A percentile compares a stretch with the other conserved stretches of the same genome.
Conservation (phyloP, 2,888 invertebrate species). For the Melinaea menophilus region DNA sequence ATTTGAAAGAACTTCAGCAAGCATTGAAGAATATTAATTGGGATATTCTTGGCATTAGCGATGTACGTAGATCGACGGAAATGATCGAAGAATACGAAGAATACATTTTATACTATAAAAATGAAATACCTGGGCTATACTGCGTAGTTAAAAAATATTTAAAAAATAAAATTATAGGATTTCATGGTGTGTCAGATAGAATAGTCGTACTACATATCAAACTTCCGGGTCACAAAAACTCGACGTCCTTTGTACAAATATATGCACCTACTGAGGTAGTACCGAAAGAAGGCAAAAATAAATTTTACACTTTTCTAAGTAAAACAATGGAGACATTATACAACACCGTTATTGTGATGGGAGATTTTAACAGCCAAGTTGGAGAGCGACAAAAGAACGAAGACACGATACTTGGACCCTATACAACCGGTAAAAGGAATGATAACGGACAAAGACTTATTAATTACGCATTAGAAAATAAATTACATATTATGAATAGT, state of each 20-base stretch:
- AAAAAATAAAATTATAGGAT: conserved; percentile 22
- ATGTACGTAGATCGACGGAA: conserved; percentile 21
- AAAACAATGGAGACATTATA: not conserved
- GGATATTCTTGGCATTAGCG: conserved; percentile 25
- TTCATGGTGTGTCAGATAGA: conserved; percentile 29
- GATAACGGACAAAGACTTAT: conserved; percentile 33
- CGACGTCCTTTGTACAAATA: conserved; percentile 22
- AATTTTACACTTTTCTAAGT: conserved; percentile 13
- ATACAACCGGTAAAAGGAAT: conserved; percentile 27
- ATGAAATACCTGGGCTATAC: conserved; percentile 20
- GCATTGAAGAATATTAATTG: conserved; percentile 25
- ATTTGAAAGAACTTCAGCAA: conserved; percentile 17
- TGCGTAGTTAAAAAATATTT: conserved; percentile 27
- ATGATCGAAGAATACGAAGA: conserved; percentile 27
- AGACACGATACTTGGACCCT: conserved; percentile 24
- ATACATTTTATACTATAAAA: conserved; percentile 29
- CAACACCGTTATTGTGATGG: conserved; percentile 28
- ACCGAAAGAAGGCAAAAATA: conserved; percentile 14
- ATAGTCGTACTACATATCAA: conserved; percentile 28
- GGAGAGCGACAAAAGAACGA: conserved; percentile 24
- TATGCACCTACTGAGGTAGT: conserved; percentile 26
- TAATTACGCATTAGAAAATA: conserved; percentile 23
- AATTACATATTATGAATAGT: conserved; percentile 24
- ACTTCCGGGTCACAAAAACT: conserved; percentile 13
- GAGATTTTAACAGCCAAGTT: conserved; percentile 29